A percentile compares a stretch with the other conserved stretches of the same genome.
phyloP scores from a whole-genome alignment of 1,140 invertebrate genomes.

The Holcopasites calliopsidis region DNA sequence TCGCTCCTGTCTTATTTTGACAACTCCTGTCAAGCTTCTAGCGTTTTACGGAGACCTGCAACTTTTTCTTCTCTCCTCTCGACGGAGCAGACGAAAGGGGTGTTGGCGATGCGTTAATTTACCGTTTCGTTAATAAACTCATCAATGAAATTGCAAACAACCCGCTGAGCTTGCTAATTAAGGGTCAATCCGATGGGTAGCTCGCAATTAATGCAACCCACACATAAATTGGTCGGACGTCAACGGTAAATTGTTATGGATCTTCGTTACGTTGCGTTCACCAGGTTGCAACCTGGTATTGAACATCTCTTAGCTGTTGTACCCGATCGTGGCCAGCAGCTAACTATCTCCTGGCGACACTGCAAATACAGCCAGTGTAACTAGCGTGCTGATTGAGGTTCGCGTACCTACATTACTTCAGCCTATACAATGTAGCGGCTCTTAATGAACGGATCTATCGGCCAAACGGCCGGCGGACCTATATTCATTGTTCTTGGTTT shows the following conservation, averaged over 20 bases:
- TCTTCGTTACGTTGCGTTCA: slow-evolving; percentile 37
- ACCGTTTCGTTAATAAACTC: not conserved
- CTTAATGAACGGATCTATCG: not conserved
- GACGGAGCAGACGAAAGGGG: too few species aligned
- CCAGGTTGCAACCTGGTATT: not conserved
- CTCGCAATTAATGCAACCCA: slow-evolving; percentile 10
- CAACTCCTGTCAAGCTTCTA: not conserved
- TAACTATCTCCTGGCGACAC: slow-evolving; percentile 28
- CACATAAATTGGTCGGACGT: not conserved
- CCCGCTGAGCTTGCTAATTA: not conserved
- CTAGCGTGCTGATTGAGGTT: slow-evolving; percentile 35
- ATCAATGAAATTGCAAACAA: not conserved
- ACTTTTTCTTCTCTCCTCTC: too few species aligned
- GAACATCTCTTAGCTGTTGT: slow-evolving; percentile 36
- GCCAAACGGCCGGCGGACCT: not conserved
- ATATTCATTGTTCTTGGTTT: not conserved
- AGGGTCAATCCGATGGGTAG: not conserved
- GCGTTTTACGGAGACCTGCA: not conserved
- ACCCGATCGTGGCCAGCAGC: slow-evolving; percentile 28
- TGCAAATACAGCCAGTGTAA: slow-evolving; percentile 39
- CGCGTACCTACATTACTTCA: slow-evolving; percentile 23
- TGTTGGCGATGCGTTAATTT: too few species aligned
- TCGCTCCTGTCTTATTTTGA: not conserved
- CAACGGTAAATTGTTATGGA: slow-evolving; percentile 31
- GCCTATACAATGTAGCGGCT: slow-evolving; percentile 1